These are phyloP conservation scores for Rotaria magnacalcarata DNA, from an alignment of 2,888 invertebrate species.

Conservation along the genomic window DNA sequence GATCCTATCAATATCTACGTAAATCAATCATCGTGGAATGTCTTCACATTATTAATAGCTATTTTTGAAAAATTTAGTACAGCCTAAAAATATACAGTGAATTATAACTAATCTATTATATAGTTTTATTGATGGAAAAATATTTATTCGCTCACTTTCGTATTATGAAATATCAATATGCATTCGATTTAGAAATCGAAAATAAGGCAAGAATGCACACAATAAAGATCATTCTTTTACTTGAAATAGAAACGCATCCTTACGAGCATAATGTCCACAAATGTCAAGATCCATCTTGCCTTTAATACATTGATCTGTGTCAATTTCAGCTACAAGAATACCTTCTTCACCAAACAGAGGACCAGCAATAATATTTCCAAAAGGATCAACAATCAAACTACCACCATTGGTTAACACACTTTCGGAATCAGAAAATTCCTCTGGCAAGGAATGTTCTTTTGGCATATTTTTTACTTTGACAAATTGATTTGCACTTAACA, in stretches of 20 bases:
- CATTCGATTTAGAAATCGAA: no score
- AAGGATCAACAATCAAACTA: not conserved
- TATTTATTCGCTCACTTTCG: no score
- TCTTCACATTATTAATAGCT: no score
- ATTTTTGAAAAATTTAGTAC: no score
- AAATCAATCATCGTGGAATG: no score
- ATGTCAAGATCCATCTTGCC: not conserved
- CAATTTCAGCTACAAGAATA: not conserved
- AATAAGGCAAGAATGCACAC: no score
- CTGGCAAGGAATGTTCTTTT: not conserved
- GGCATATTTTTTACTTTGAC: not conserved
- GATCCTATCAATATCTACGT: no score
- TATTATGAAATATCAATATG: no score
- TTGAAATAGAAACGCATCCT: not conserved
- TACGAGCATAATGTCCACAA: not conserved
- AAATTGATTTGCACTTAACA: conserved; percentile 4
- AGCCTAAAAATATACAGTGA: no score
- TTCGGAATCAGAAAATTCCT: not conserved
- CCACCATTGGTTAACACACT: not conserved
- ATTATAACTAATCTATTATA: no score
- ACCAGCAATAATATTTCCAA: not conserved
- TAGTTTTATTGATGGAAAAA: no score
- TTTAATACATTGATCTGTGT: not conserved
- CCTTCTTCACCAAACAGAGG: not conserved
- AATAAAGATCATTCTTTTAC: not conserved